These are phyloP conservation scores for Carollia perspicillata DNA, from an alignment of 2,113 vertebrate species.

Conservation along the genomic window DNA sequence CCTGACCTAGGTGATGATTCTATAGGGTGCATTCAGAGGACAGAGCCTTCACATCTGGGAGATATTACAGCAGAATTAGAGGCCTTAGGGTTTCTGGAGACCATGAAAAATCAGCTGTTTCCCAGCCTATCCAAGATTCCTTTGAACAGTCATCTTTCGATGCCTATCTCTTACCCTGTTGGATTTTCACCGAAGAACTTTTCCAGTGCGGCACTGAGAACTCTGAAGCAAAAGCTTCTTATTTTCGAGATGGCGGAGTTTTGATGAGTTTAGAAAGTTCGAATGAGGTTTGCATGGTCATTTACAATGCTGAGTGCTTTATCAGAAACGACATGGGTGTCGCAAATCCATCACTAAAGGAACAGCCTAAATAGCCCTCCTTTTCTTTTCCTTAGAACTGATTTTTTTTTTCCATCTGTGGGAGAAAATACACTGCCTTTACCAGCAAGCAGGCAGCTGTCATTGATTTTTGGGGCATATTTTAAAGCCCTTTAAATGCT, in stretches of 20 bases:
- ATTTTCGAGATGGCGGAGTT: slow-evolving; percentile 2
- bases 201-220: background rate
- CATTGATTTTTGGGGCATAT: slow-evolving; percentile 67
- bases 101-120: background rate
- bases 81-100: background rate
- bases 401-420: slow-evolving; percentile 29
- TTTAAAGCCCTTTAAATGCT: slow-evolving; percentile 68
- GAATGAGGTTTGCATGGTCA: background rate
- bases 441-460: slow-evolving; percentile 62
- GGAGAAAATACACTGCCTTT: slow-evolving; percentile 48
- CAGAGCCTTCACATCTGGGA: background rate
- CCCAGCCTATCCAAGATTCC: background rate
- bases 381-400: slow-evolving; percentile 41
- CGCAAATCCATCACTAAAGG: slow-evolving; percentile 1
- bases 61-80: background rate
- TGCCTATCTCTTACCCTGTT: background rate
- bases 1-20: background rate
- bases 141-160: background rate
- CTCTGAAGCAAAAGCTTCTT: background rate
- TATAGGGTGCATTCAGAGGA: background rate
- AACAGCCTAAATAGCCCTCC: background rate
- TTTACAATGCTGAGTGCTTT: slow-evolving; percentile 40
- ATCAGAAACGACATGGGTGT: background rate
- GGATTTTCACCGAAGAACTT: background rate
- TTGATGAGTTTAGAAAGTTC: slow-evolving; percentile 44